Base-by-base conservation (phyloP, 1,140 invertebrate species). In the Aphelenchoides besseyi region DNA sequence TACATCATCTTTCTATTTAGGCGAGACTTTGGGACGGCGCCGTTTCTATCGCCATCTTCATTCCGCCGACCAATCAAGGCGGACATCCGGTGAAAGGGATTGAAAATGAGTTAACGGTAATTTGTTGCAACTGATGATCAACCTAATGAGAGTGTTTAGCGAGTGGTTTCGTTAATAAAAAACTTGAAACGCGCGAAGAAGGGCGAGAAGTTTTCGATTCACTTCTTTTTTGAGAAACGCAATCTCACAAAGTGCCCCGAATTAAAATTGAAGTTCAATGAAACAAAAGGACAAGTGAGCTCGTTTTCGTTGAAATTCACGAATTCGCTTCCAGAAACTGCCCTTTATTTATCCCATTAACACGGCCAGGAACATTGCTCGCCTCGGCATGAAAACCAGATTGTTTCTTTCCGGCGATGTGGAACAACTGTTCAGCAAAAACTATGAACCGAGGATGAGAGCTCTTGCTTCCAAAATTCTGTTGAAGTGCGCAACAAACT, bases 361-460 rank as follows among this genome's bases (percentile, higher is more conserved):
- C 33, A 36, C 36, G 16, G 70, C 70, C 2, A 54, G 70, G 26
- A 71, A 71, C 59, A 71, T 71, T 59, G 71, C 73, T 8, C 57
- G 71, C 8, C 23, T 23, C 16, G 71, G 69, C 9, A 8, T 26
- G 3, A 16, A 67, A 32, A 72, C 69, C n/a, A 29, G 32, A 52
- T 63, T 72, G 9, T 72, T 72, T 30, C 29, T 72, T 59, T 74
- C 71, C 29, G 71, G 71, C 8, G 71, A 72, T n/a, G 37, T 72
- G 26, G 71, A 72, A 36, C 28, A 72, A 26, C 16, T 62, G n/a
- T 74, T 69, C 30, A 16, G 18, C 33, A 29, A 28, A 41, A 74
- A 74, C 23, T 72, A 32, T 36, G 71, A 72, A 53, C 48, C 18
- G 2, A 30, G 52, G 36, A 32, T 72, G n/a, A 3, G 32, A 0